A percentile compares a stretch with the other conserved stretches of the same genome.
These are phyloP conservation scores for Sciurus vulgaris DNA, from an alignment of 2,797 vertebrate species.

Conservation along the genomic window DNA sequence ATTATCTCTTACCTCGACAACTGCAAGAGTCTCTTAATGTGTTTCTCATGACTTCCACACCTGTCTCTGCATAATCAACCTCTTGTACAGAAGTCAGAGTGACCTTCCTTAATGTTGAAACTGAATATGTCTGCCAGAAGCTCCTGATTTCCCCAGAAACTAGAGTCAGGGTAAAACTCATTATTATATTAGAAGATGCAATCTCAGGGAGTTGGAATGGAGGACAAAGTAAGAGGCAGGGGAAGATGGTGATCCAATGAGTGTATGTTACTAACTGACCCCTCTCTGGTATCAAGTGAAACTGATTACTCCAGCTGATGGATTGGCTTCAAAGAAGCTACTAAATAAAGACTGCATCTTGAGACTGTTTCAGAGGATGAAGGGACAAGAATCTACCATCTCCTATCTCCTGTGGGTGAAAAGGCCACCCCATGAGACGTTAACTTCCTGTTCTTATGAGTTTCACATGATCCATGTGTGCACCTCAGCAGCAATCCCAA, in stretches of 20 bases:
- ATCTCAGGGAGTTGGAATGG: constrained; percentile 6
- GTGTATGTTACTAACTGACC: not conserved
- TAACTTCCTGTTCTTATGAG: not conserved
- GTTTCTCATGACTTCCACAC: not conserved
- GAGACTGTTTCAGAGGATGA: not conserved
- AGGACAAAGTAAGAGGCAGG: not conserved
- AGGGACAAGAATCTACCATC: not conserved
- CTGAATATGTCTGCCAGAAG: not conserved
- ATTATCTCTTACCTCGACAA: not conserved
- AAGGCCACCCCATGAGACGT: not conserved
- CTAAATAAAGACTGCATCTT: not conserved
- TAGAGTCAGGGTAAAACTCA: not conserved
- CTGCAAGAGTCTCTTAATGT: not conserved
- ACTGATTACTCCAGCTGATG: not conserved
- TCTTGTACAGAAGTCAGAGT: not conserved
- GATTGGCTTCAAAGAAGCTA: not conserved
- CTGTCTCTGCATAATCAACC: not conserved
- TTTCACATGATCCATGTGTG: not conserved
- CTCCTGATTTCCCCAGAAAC: not conserved
- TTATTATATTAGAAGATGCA: not conserved
- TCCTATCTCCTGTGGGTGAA: not conserved
- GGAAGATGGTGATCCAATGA: not conserved
- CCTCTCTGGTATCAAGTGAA: constrained; percentile 34
- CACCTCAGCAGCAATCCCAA: not conserved
- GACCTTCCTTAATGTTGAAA: constrained; percentile 1